phyloP scores from a whole-genome alignment of 2,888 invertebrate species.

The Tryphoninae sp. region DNA sequence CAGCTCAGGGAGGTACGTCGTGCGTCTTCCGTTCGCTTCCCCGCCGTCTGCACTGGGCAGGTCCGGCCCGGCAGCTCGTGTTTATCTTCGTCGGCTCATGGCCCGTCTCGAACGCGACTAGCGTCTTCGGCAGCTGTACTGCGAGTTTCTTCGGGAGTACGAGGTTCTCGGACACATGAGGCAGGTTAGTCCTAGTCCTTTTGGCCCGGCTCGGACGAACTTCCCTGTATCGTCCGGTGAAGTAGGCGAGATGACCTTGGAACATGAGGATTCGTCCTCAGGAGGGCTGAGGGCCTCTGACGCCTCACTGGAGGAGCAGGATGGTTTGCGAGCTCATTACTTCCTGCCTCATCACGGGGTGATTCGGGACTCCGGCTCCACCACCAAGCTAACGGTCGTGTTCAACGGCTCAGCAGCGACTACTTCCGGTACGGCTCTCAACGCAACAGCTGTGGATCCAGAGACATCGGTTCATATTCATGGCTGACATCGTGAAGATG shows the following conservation, averaged over 20 bases:
- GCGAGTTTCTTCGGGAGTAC: slow-evolving; percentile 42
- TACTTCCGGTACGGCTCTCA: not conserved
- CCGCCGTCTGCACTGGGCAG: not conserved
- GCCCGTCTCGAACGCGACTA: slow-evolving; percentile 8
- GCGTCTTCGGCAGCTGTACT: slow-evolving; percentile 18
- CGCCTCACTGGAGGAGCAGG: too few species aligned
- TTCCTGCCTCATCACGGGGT: not conserved
- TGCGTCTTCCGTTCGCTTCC: slow-evolving; percentile 36
- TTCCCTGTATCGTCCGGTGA: too few species aligned
- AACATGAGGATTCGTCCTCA: too few species aligned
- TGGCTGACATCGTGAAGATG: slow-evolving; percentile 47
- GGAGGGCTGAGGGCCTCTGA: too few species aligned
- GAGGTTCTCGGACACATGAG: not conserved
- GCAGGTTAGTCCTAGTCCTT: too few species aligned
- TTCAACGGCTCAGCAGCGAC: slow-evolving; percentile 15
- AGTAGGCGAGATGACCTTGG: too few species aligned
- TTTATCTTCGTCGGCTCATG: slow-evolving; percentile 15
- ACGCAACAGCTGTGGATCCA: slow-evolving; percentile 14
- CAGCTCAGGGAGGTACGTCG: slow-evolving; percentile 33
- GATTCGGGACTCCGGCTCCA: not conserved
- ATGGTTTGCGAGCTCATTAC: too few species aligned
- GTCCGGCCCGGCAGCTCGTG: slow-evolving; percentile 24
- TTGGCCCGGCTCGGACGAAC: too few species aligned
- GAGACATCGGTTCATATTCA: slow-evolving; percentile 17
- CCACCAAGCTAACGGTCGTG: not conserved